Conservation (phyloP, 1,140 invertebrate species). For the Drosophila nigromelanica region DNA sequence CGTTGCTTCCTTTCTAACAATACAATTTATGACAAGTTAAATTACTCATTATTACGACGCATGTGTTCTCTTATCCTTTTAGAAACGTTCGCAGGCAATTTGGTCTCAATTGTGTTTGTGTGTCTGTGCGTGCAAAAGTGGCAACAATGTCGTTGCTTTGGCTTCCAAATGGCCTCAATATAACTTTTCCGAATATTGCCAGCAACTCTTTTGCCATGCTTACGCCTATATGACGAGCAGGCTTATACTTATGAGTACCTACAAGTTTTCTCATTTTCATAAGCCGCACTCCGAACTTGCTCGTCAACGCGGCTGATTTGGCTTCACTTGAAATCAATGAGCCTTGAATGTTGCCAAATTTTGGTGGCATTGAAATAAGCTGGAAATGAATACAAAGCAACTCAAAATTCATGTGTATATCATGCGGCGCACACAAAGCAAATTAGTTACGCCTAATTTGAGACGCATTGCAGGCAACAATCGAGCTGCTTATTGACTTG, state of each 20-base stretch:
- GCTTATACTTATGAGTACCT: background rate
- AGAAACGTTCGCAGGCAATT: background rate
- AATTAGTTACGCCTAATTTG: constrained; percentile 79
- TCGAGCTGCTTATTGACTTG: constrained; percentile 44
- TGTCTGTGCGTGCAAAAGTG: constrained; percentile 3
- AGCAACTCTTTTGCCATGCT: background rate
- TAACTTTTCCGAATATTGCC: background rate
- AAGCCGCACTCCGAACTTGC: background rate
- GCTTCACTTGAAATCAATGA: constrained; percentile 44
- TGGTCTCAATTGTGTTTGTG: constrained; percentile 1
- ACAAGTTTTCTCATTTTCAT: constrained; percentile 11
- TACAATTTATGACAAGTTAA: constrained; percentile 35
- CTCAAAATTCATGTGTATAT: constrained; percentile 23
- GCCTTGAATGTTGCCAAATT: constrained; percentile 63
- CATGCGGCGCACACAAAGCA: constrained; percentile 47
- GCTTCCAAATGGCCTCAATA: constrained; percentile 2
- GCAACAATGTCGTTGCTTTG: constrained; percentile 4
- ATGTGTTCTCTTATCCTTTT: constrained; percentile 37
- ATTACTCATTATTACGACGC: constrained; percentile 47
- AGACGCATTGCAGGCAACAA: constrained; percentile 68
- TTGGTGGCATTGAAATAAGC: constrained; percentile 12
- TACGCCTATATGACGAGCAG: no score
- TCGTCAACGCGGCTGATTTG: constrained; percentile 11
- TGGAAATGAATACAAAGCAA: constrained; percentile 30
- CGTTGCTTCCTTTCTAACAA: background rate